A percentile compares a stretch with the other conserved stretches of the same genome.
Conservation (phyloP, 2,888 invertebrate genomes). For the Bombylius major region DNA sequence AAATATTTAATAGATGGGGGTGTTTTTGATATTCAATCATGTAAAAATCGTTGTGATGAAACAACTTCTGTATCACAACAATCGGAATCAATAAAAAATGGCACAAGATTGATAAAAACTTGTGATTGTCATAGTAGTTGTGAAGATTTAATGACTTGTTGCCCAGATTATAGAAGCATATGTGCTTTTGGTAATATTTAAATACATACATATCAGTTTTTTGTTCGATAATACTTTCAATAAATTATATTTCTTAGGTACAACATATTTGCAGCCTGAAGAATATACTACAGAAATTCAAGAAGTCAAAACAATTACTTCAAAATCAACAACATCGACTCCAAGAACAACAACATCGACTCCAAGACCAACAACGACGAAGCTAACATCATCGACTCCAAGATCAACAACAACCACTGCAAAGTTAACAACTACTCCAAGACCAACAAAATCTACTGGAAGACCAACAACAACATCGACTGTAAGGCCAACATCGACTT, state of each 20-base stretch:
- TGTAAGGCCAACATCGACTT: too few species aligned
- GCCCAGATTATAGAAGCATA: constrained; percentile 49
- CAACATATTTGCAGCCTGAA: neutral
- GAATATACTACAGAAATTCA: neutral
- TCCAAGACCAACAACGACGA: too few species aligned
- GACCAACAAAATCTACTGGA: too few species aligned
- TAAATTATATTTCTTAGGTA: too few species aligned
- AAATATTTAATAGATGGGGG: constrained; percentile 10
- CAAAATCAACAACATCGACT: neutral
- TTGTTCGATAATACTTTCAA: neutral
- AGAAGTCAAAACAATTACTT: neutral
- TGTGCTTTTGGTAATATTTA: constrained; percentile 36
- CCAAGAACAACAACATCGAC: neutral
- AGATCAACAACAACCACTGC: too few species aligned
- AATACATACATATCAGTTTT: neutral
- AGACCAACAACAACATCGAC: too few species aligned
- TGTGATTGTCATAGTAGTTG: constrained; percentile 53
- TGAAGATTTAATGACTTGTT: constrained; percentile 44
- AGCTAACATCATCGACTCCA: too few species aligned
- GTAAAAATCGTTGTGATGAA: constrained; percentile 40
- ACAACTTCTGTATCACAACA: constrained; percentile 2
- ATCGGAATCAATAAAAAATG: neutral
- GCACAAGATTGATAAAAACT: constrained; percentile 15
- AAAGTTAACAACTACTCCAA: too few species aligned
- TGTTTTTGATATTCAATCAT: constrained; percentile 38